Percentiles rank a stretch among this genome's conserved stretches.
Evolutionary conservation across 2,888 invertebrate species (phyloP).

Genomic region (Mantis religiosa): DNA sequence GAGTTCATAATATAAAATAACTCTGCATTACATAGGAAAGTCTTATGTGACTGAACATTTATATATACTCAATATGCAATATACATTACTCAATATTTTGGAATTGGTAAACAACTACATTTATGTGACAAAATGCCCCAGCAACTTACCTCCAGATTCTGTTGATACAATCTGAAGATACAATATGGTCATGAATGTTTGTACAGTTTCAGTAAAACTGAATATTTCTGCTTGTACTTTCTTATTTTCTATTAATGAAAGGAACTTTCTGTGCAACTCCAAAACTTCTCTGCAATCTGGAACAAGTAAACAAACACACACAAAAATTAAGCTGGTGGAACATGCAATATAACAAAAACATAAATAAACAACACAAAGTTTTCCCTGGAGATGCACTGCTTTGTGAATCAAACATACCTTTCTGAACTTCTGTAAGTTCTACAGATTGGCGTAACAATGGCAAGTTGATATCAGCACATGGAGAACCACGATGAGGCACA

Average conservation of each 20-base stretch:
- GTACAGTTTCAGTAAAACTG: conserved; percentile 73
- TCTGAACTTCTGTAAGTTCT: conserved; percentile 72
- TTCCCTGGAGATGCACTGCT: neutral
- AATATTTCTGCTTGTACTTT: conserved; percentile 57
- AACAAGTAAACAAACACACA: conserved; percentile 32
- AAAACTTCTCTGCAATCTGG: conserved; percentile 67
- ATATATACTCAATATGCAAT: too few relatives aligned
- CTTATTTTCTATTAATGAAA: conserved; percentile 51
- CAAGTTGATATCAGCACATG: conserved; percentile 68
- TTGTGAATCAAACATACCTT: conserved; percentile 53
- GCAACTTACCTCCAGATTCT: conserved; percentile 66
- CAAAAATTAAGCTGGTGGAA: neutral
- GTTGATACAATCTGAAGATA: conserved; percentile 71
- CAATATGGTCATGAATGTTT: conserved; percentile 70
- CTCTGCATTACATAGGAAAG: too few relatives aligned
- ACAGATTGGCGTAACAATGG: conserved; percentile 72
- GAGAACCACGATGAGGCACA: conserved; percentile 80
- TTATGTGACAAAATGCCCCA: too few relatives aligned
- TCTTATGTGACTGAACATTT: too few relatives aligned
- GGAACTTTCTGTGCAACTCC: conserved; percentile 61
- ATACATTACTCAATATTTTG: too few relatives aligned
- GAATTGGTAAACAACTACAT: too few relatives aligned
- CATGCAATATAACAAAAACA: neutral
- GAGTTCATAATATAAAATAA: too few relatives aligned
- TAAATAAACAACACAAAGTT: conserved; percentile 1